Evolutionary conservation across 2,797 vertebrate genomes (phyloP), one percentile per base, ranked within the genome.

Genomic region (Spondyliosoma cantharus): DNA sequence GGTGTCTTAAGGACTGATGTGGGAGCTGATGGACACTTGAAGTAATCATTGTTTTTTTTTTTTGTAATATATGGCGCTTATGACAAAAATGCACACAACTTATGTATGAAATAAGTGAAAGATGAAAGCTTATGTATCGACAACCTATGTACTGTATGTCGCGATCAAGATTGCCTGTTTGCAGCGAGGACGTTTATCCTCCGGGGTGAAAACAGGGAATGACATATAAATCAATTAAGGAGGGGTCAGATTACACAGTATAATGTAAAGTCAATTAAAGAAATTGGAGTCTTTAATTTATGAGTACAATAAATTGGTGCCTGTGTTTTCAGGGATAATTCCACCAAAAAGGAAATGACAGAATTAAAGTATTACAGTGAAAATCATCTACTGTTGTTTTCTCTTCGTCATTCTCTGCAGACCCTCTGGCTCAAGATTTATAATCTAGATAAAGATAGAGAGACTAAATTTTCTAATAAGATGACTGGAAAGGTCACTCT

Each of bases 271-370:
- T 61, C 24, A 71, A 77, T 80, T 74, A 65, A 54, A 63, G 60
- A 54, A 65, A 63, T 73, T 69, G n/a, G 52, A 68, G 20, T 67
- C 20, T 69, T 73, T 83, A 73, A 78, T 80, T 84, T 69, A 76
- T 65, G 24, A 77, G 56, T 29, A 60, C 29, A 68, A 42, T 49
- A n/a, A 42, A 73, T 50, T 22, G 4, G 48, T 62, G 53, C 64
- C 22, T 77, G 46, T 69, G 63, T 80, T 79, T 87, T 81, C 59
- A 83, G 64, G 71, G 63, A 82, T 80, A 73, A 85, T 76, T 80
- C 66, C 74, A 85, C 54, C 50, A 73, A 80, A 37, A 11, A 84
- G 85, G 86, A 91, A 90, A 91, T 87, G 6, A 82, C 74, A 80
- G 56, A 77, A 85, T 90, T 84, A 85, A 89, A 85, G 70, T 71